A percentile compares a stretch with the other conserved stretches of the same genome.
Evolutionary conservation across 1,140 invertebrate genomes (phyloP).

Genomic region (Notospermus geniculatus): DNA sequence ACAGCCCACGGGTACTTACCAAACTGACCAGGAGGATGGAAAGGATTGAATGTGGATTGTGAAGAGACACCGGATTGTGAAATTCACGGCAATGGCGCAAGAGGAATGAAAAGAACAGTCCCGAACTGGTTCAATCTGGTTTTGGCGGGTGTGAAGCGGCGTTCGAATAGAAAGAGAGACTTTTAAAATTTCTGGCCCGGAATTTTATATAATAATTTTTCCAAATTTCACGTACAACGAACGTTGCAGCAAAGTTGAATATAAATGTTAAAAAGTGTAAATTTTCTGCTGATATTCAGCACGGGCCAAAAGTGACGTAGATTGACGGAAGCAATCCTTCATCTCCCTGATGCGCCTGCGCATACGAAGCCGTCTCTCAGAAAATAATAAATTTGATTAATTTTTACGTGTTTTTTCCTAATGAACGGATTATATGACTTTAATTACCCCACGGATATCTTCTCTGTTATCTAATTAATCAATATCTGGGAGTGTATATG

Average conservation of each 20-base stretch:
- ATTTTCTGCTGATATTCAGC: too few species aligned
- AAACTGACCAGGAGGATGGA: too few species aligned
- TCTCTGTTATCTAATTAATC: background rate
- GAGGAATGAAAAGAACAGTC: too few species aligned
- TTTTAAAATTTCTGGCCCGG: too few species aligned
- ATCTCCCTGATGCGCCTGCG: slow-evolving; percentile 34
- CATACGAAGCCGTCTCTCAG: slow-evolving; percentile 33
- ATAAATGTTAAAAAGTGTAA: too few species aligned
- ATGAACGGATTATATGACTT: slow-evolving; percentile 3
- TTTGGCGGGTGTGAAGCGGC: slow-evolving; percentile 7
- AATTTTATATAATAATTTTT: too few species aligned
- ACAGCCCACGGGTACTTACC: too few species aligned
- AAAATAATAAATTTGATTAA: slow-evolving; percentile 55
- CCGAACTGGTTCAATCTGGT: slow-evolving; percentile 10
- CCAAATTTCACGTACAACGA: too few species aligned
- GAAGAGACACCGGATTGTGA: background rate
- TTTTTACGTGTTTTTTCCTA: slow-evolving; percentile 41
- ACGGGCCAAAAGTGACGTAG: too few species aligned
- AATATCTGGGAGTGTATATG: slow-evolving; percentile 4
- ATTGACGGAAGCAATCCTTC: too few species aligned
- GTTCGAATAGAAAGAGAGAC: too few species aligned
- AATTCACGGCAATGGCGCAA: slow-evolving; percentile 9
- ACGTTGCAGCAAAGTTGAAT: too few species aligned
- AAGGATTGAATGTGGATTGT: background rate
- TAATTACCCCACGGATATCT: background rate